These are phyloP conservation scores for Leptoteleia sp. DNA, from an alignment of 1,140 invertebrate species.

Conservation along the genomic window DNA sequence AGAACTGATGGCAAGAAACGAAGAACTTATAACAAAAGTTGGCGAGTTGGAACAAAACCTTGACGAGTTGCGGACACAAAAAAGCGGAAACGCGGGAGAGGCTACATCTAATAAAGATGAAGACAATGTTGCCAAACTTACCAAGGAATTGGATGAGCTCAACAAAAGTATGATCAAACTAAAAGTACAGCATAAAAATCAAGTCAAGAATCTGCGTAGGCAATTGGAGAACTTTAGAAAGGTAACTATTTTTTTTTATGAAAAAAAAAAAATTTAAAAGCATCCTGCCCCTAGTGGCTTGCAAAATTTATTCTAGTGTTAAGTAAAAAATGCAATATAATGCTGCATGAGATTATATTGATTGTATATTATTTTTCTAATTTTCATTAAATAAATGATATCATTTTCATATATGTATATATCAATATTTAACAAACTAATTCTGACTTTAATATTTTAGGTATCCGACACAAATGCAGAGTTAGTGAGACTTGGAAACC, in stretches of 20 bases:
- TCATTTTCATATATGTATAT: too few relatives aligned
- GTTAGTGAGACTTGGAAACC: slow-evolving; percentile 87
- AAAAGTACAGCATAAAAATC: slow-evolving; percentile 89
- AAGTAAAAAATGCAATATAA: too few relatives aligned
- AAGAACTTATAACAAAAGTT: slow-evolving; percentile 71
- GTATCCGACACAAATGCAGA: slow-evolving; percentile 85
- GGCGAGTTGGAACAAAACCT: slow-evolving; percentile 70
- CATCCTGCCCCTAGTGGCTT: too few relatives aligned
- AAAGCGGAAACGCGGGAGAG: slow-evolving; percentile 62
- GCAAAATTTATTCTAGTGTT: too few relatives aligned
- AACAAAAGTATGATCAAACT: slow-evolving; percentile 93
- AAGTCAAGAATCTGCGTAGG: slow-evolving; percentile 91
- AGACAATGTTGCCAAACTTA: slow-evolving; percentile 83
- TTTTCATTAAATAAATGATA: too few relatives aligned
- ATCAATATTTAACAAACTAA: too few relatives aligned
- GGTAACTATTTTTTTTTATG: too few relatives aligned
- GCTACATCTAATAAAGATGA: slow-evolving; percentile 71
- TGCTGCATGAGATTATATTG: too few relatives aligned
- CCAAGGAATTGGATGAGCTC: slow-evolving; percentile 86
- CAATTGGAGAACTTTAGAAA: slow-evolving; percentile 89
- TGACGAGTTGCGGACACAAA: slow-evolving; percentile 72
- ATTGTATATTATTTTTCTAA: too few relatives aligned
- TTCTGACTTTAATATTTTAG: too few relatives aligned
- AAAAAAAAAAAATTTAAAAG: too few relatives aligned
- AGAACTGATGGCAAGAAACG: slow-evolving; percentile 70